Percentiles rank a stretch among this genome's conserved stretches.
Conservation (phyloP, 1,140 invertebrate genomes). For the Zaprionus capensis region DNA sequence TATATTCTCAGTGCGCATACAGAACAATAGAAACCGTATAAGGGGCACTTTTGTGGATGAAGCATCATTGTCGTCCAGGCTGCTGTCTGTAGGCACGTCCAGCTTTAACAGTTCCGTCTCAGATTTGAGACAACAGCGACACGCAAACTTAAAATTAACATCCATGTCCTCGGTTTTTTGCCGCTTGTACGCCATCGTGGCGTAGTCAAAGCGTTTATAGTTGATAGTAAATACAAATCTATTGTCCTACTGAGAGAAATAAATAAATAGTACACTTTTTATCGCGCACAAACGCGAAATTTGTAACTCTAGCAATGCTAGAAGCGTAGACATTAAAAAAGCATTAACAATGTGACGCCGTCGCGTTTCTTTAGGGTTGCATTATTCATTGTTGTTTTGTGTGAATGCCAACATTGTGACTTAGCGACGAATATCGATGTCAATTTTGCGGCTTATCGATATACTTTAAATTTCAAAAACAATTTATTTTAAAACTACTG, state of each 20-base stretch:
- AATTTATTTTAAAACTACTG: not conserved
- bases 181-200: conserved; percentile 56
- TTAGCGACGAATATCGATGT: conserved; percentile 8
- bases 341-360: conserved; percentile 42
- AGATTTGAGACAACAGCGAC: conserved; percentile 75
- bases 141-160: conserved; percentile 64
- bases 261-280: conserved; percentile 22
- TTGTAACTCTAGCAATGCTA: conserved; percentile 22
- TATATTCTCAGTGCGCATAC: conserved; percentile 62
- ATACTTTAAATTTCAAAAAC: not conserved
- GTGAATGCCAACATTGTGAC: conserved; percentile 15
- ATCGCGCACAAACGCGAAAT: conserved; percentile 33
- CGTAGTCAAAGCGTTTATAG: conserved; percentile 11
- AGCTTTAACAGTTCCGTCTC: conserved; percentile 71
- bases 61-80: conserved; percentile 23
- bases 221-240: not conserved
- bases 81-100: conserved; percentile 48
- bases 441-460: not conserved
- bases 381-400: not conserved
- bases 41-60: conserved; percentile 48
- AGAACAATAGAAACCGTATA: conserved; percentile 64
- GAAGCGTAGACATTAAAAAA: conserved; percentile 44
- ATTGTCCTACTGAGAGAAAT: conserved; percentile 21
- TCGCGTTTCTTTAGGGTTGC: conserved; percentile 30
- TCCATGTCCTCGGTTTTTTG: conserved; percentile 35